Conservation (phyloP, 2,797 vertebrate species). For the Columba guinea region DNA sequence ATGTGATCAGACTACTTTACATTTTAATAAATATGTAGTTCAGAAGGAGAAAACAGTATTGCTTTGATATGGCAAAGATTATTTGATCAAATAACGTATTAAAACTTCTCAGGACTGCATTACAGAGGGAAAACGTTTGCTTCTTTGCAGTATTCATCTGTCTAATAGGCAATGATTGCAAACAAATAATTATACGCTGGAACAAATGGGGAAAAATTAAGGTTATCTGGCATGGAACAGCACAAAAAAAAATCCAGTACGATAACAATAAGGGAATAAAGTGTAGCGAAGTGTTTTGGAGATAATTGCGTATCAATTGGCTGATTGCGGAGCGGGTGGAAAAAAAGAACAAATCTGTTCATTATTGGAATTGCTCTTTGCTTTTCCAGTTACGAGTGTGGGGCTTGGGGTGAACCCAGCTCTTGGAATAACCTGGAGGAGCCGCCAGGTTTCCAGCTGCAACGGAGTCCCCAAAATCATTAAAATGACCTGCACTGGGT, state of each 20-base stretch:
- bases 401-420: not conserved
- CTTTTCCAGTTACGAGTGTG: not conserved
- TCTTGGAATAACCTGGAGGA: not conserved
- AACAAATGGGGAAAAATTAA: constrained; percentile 72
- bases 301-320: constrained; percentile 67
- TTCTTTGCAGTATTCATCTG: constrained; percentile 55
- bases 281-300: not conserved
- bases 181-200: constrained; percentile 72
- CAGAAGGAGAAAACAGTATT: constrained; percentile 68
- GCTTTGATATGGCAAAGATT: constrained; percentile 69
- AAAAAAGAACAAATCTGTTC: not conserved
- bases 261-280: not conserved
- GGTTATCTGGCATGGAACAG: constrained; percentile 67
- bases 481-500: not conserved
- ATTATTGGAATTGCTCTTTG: not conserved
- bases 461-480: not conserved
- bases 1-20: constrained; percentile 70
- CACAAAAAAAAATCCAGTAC: not conserved
- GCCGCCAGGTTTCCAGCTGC: no score
- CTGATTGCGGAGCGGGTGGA: constrained; percentile 49
- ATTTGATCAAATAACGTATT: constrained; percentile 76
- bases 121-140: constrained; percentile 28
- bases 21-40: constrained; percentile 77
- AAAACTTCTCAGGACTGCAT: constrained; percentile 63
- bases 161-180: constrained; percentile 74